Percentiles rank a stretch among this genome's conserved stretches.
phyloP scores from a whole-genome alignment of 2,797 vertebrate genomes.

The Chelon labrosus region DNA sequence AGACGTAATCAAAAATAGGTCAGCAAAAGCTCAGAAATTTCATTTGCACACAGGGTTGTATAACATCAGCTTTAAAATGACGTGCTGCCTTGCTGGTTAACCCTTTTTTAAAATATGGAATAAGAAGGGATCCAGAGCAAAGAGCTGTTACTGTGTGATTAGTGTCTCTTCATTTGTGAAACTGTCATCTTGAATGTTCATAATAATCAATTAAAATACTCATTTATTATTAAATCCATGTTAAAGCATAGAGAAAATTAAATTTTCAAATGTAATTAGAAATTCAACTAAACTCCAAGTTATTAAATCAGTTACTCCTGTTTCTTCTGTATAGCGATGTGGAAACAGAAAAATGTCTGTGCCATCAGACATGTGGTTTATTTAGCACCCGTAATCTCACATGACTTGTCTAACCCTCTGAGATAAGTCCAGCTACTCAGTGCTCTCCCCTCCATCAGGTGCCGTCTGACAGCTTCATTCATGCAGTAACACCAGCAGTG shows the following conservation, averaged over 20 bases:
- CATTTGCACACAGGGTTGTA: constrained; percentile 1
- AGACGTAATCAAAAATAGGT: constrained; percentile 12
- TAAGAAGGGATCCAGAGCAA: neutral
- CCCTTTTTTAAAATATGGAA: constrained; percentile 3
- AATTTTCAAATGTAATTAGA: constrained; percentile 3
- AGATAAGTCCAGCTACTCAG: constrained; percentile 55
- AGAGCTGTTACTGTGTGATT: constrained; percentile 15
- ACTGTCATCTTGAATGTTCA: neutral
- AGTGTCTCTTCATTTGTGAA: too few species aligned
- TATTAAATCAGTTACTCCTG: constrained; percentile 1
- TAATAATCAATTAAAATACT: neutral
- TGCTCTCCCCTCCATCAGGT: constrained; percentile 61
- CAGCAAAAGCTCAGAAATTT: constrained; percentile 3
- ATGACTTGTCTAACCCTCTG: constrained; percentile 40
- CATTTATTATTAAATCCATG: neutral
- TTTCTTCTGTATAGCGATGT: neutral
- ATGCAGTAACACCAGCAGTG: constrained; percentile 65
- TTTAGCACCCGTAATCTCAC: constrained; percentile 64
- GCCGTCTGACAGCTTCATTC: constrained; percentile 76
- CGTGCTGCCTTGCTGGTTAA: neutral
- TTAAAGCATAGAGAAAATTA: constrained; percentile 10
- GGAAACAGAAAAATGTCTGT: neutral
- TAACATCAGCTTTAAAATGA: neutral
- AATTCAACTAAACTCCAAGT: constrained; percentile 14
- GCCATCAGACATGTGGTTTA: constrained; percentile 37